Conservation (phyloP, 2,797 vertebrate species). For the Aselliscus stoliczkanus region DNA sequence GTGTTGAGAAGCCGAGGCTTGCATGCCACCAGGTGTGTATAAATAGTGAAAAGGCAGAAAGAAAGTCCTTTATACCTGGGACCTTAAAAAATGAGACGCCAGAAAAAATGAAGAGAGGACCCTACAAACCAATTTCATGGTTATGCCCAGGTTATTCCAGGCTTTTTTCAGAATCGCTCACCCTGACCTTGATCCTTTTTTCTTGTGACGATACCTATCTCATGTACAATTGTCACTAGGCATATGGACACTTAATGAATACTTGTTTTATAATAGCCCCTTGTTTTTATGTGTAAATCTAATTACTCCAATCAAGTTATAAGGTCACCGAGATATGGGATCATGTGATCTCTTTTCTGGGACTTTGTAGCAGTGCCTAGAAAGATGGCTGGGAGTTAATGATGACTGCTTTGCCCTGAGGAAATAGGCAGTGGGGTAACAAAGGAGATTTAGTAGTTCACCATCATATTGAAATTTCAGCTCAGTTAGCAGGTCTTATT, state of each 20-base stretch:
- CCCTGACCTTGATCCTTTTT: not conserved
- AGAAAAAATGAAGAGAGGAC: not conserved
- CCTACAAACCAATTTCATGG: not conserved
- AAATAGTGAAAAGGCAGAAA: not conserved
- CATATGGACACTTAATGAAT: not conserved
- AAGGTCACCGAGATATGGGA: not conserved
- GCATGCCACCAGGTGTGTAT: not conserved
- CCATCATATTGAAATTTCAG: not conserved
- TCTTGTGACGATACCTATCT: not conserved
- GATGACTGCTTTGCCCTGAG: not conserved
- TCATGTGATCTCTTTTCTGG: not conserved
- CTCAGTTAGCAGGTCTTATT: not conserved
- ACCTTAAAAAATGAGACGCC: not conserved
- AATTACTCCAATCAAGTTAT: not conserved
- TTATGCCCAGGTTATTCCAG: not conserved
- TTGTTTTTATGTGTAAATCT: not conserved
- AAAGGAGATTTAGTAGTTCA: not conserved
- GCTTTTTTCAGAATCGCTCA: not conserved
- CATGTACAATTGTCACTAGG: not conserved
- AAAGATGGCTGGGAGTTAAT: not conserved
- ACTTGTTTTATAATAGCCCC: not conserved
- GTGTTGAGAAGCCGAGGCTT: not conserved
- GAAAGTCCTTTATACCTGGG: fast-evolving
- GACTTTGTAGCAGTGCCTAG: not conserved
- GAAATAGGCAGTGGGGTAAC: not conserved